Evolutionary conservation across 2,888 invertebrate genomes (phyloP), one percentile per base, ranked within the genome.

Genomic region (Orchesellides sinensis): DNA sequence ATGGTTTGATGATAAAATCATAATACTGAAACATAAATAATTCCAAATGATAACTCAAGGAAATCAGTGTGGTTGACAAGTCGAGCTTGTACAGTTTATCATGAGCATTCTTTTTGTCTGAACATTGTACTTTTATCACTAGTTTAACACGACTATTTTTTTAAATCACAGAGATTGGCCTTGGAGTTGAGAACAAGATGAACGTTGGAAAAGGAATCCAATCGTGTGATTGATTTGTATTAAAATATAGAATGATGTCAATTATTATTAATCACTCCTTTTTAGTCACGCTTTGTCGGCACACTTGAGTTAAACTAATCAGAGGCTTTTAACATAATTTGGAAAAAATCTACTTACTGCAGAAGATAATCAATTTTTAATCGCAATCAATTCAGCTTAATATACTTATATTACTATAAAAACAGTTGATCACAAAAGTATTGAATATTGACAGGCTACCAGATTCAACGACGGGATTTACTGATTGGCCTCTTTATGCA

Each of bases 381-480:
- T 66, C 66, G 23, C 12, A 17, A 10, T 25, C n/a, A 10, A 40
- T 14, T 40, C 40, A 8, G 2, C 10, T 10, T 40, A 8, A 8
- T 40, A 40, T 40, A 40, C n/a, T n/a, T 5, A 2, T 40, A n/a
- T 40, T 40, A 6, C 32, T 32, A 8, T 40, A 14, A n/a, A n/a
- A n/a, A n/a, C n/a, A n/a, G n/a, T n/a, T n/a, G n/a, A n/a, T 35
- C 35, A 12, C 35, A 35, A 35, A 35, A 35, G 8, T 49, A 49
- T 49, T 8, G 49, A 49, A 21, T 70, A 70, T 27, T 70, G 59
- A 70, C 70, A 69, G 69, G 54, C 54, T 54, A 68, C 52, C 52
- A 5, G 52, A 52, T 52, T 32, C 29, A n/a, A n/a, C 17, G 17
- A 14, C 23, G 21, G 12, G 40, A 17, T 14, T 61, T 61, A 5